A percentile compares a stretch with the other conserved stretches of the same genome.
These are phyloP conservation scores for Xyrichtys novacula DNA, from an alignment of 2,797 vertebrate genomes.

Conservation along the genomic window DNA sequence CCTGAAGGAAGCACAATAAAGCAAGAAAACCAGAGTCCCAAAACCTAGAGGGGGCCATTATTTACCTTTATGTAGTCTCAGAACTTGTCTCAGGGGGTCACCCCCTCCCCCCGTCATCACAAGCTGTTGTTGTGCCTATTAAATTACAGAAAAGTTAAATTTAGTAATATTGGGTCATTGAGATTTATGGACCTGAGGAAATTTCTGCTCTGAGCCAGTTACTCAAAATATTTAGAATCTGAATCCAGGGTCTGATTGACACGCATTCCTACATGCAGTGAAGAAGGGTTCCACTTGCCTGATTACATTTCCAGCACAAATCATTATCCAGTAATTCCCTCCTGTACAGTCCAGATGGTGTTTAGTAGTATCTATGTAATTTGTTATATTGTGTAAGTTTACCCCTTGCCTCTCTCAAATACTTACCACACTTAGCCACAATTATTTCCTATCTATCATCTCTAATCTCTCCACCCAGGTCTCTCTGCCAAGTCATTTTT, in stretches of 20 bases:
- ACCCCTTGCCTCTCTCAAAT: no score
- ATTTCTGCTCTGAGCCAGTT: neutral
- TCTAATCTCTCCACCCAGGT: neutral
- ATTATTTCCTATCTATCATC: no score
- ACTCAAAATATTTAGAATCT: neutral
- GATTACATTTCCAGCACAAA: neutral
- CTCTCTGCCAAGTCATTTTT: no score
- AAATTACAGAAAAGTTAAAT: no score
- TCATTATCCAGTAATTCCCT: neutral
- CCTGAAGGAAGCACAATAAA: no score
- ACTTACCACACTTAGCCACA: neutral
- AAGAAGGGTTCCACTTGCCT: neutral
- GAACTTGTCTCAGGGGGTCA: no score
- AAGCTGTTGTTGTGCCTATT: neutral
- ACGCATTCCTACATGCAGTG: neutral
- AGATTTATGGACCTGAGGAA: neutral
- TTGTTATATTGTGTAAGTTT: neutral
- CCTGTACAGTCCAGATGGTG: neutral
- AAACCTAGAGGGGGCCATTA: no score
- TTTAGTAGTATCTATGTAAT: neutral
- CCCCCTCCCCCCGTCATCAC: no score
- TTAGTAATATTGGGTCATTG: no score
- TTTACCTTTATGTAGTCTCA: no score
- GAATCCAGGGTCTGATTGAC: neutral
- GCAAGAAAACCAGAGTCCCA: no score